Conservation (phyloP, 2,888 invertebrate genomes). For the Autographa gamma region DNA sequence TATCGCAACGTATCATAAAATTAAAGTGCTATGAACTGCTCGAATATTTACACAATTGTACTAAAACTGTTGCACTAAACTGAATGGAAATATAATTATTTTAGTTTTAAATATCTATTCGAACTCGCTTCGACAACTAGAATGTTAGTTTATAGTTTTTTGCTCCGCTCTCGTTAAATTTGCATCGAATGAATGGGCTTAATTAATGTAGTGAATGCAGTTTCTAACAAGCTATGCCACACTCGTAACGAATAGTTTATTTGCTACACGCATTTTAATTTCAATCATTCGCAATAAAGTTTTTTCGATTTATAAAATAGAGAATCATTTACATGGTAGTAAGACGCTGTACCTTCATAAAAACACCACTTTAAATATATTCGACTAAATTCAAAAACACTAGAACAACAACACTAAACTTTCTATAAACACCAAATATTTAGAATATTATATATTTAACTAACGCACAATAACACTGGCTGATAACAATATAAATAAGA, state of each 20-base stretch:
- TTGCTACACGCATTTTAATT: conserved; percentile 39
- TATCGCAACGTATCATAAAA: neutral
- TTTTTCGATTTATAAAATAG: neutral
- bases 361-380: conserved; percentile 31
- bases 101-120: conserved; percentile 21
- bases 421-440: conserved; percentile 49
- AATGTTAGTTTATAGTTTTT: conserved; percentile 39
- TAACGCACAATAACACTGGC: conserved; percentile 25
- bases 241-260: conserved; percentile 6
- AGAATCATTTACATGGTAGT: neutral
- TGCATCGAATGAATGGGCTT: conserved; percentile 32
- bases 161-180: conserved; percentile 25
- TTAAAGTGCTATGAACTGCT: neutral
- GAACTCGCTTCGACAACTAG: conserved; percentile 23
- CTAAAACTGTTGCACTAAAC: conserved; percentile 11
- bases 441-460: conserved; percentile 12
- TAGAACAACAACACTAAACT: conserved; percentile 50
- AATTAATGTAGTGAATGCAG: conserved; percentile 28
- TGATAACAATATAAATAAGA: conserved; percentile 17
- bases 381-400: conserved; percentile 31
- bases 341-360: conserved; percentile 33
- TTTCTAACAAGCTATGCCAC: conserved; percentile 18
- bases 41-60: neutral
- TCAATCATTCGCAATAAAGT: neutral
- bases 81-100: conserved; percentile 7